Evolutionary conservation across 1,140 invertebrate species (phyloP), one percentile per base, ranked within the genome.

Genomic region (Melipona quadrifasciata): DNA sequence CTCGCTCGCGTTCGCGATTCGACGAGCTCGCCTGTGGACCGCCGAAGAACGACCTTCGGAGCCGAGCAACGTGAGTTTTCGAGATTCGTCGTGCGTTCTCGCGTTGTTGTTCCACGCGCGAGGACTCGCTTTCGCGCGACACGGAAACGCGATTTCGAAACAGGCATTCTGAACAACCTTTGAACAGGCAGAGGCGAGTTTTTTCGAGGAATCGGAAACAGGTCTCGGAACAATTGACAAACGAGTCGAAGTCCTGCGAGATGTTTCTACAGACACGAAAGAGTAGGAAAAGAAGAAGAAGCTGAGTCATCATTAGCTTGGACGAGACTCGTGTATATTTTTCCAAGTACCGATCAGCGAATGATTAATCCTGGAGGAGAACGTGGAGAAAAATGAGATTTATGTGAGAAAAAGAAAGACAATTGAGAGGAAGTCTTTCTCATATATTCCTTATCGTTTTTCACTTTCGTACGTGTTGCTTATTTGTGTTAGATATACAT

Each of bases 181-280:
- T 39, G 10, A 51, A 31, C 27, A 39, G 34, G 31, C 55, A 27
- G 19, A 27, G 14, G 47, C 34, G 24, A n/a, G n/a, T 27, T 24
- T 12, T 57, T 82, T 82, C 81, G 81, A 2, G 12, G 73, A 82
- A 82, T 82, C 64, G 64, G 51, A 58, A 74, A 81, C 57, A 53
- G 39, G 70, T 74, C 71, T 21, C 68, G 17, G 5, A 34, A n/a
- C 57, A 17, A 76, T 68, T 76, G n/a, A 57, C 53, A 58, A 77
- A 82, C 51, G 58, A 74, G 34, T 24, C 65, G 65, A 47, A 31
- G 64, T 31, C n/a, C 8, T 19, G 11, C 27, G 31, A 76, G 17
- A 31, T n/a, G 57, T n/a, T 73, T 51, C 70, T 19, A 47, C 80
- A 39, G 74, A 74, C 58, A 51, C 19, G 34, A 47, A 47, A 47